Evolutionary conservation across 2,113 vertebrate species (phyloP).

Genomic region (Tylochromis polylepis): DNA sequence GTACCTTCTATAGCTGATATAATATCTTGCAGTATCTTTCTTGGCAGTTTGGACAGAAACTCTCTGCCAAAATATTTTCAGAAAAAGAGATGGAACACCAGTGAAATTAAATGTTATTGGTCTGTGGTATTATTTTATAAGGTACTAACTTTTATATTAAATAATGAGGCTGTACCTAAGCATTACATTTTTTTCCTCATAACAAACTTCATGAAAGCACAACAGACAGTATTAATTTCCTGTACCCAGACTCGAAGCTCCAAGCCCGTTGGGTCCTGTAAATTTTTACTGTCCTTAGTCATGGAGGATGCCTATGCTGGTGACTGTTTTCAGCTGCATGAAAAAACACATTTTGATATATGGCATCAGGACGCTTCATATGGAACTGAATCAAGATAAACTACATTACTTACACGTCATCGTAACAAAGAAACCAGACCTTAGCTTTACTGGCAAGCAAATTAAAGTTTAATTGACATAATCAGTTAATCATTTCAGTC

Average conservation of each 20-base stretch:
- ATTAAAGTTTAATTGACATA: neutral
- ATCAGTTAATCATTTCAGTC: neutral
- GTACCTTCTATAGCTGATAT: too few relatives aligned
- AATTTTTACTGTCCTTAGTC: neutral
- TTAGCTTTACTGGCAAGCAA: neutral
- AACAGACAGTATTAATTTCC: neutral
- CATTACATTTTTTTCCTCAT: neutral
- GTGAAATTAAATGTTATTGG: neutral
- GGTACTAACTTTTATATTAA: neutral
- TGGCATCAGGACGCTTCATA: neutral
- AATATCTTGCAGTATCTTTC: neutral
- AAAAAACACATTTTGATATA: neutral
- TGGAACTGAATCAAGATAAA: neutral
- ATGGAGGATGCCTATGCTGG: neutral
- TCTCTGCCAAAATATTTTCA: neutral
- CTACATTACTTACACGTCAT: neutral
- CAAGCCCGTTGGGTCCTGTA: neutral
- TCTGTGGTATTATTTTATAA: neutral
- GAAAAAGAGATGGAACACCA: neutral
- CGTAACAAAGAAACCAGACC: neutral
- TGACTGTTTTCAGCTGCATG: neutral
- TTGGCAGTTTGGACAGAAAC: neutral
- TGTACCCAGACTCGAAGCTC: neutral
- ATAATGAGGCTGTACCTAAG: neutral
- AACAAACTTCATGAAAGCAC: neutral